phyloP scores from a whole-genome alignment of 2,797 vertebrate species.

The Siniperca undulata region DNA sequence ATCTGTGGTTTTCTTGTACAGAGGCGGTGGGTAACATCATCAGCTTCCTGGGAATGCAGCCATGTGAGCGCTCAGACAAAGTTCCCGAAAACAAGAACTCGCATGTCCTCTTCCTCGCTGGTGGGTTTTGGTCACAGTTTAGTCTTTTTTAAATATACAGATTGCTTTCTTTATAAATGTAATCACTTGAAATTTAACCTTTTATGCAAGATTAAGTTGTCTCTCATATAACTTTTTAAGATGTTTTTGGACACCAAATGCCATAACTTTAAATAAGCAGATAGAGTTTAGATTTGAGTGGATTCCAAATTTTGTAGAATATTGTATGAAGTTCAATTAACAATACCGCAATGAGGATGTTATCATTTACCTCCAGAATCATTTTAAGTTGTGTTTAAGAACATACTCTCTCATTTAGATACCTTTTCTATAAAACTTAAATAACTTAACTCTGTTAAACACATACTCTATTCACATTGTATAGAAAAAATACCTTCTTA shows the following conservation, averaged over 20 bases:
- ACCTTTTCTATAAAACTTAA: neutral
- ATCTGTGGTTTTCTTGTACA: constrained; percentile 70
- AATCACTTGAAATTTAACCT: neutral
- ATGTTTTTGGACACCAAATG: neutral
- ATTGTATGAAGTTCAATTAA: neutral
- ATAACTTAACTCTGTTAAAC: neutral
- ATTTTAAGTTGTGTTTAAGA: neutral
- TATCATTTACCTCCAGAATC: no score
- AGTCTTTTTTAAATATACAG: neutral
- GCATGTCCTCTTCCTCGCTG: constrained; percentile 93
- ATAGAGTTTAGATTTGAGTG: neutral
- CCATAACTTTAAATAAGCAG: neutral
- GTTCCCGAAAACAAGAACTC: constrained; percentile 98
- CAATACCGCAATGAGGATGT: neutral
- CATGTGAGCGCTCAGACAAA: constrained; percentile 97
- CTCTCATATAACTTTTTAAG: neutral
- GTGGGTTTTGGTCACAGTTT: constrained; percentile 78
- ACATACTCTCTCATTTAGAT: neutral
- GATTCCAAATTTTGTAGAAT: neutral
- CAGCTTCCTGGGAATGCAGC: constrained; percentile 98
- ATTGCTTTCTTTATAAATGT: neutral
- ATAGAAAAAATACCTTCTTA: neutral
- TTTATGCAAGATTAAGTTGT: neutral
- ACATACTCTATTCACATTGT: no score
- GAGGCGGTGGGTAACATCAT: constrained; percentile 97